A percentile compares a stretch with the other conserved stretches of the same genome.
Conservation (phyloP, 2,888 invertebrate species). For the Crioceris asparagi region DNA sequence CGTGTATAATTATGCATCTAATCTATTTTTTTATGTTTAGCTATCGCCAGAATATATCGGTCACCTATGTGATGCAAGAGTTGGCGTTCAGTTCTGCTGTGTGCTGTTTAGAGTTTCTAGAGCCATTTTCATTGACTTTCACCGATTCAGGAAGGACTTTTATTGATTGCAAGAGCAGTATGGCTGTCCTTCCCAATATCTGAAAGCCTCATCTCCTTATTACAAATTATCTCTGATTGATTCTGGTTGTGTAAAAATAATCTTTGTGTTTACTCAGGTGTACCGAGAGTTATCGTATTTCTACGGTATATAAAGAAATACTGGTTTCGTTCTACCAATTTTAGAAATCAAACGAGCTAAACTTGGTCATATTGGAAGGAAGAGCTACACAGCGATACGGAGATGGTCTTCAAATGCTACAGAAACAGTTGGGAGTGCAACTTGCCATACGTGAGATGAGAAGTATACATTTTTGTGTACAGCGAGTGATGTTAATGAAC, state of each 20-base stretch:
- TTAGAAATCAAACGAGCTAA: no score
- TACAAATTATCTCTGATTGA: background rate
- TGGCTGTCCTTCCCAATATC: slow-evolving; percentile 46
- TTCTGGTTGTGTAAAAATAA: slow-evolving; percentile 2
- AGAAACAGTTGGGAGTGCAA: no score
- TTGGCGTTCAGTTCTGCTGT: slow-evolving; percentile 78
- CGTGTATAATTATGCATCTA: slow-evolving; percentile 5
- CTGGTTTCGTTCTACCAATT: no score
- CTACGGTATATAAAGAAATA: no score
- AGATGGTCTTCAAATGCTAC: no score
- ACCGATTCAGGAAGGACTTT: slow-evolving; percentile 56
- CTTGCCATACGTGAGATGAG: no score
- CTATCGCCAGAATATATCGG: slow-evolving; percentile 85
- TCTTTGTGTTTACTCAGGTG: no score
- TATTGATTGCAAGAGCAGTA: slow-evolving; percentile 86
- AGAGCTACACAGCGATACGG: no score
- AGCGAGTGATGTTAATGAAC: no score
- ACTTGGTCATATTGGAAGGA: no score
- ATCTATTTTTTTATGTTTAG: slow-evolving; percentile 46
- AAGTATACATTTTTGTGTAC: no score
- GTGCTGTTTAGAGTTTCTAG: slow-evolving; percentile 82
- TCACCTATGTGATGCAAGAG: slow-evolving; percentile 76
- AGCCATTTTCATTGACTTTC: slow-evolving; percentile 66
- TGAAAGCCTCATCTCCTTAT: slow-evolving; percentile 5
- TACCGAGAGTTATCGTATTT: no score